phyloP scores from a whole-genome alignment of 1,140 invertebrate genomes.

The Polyergus mexicanus region DNA sequence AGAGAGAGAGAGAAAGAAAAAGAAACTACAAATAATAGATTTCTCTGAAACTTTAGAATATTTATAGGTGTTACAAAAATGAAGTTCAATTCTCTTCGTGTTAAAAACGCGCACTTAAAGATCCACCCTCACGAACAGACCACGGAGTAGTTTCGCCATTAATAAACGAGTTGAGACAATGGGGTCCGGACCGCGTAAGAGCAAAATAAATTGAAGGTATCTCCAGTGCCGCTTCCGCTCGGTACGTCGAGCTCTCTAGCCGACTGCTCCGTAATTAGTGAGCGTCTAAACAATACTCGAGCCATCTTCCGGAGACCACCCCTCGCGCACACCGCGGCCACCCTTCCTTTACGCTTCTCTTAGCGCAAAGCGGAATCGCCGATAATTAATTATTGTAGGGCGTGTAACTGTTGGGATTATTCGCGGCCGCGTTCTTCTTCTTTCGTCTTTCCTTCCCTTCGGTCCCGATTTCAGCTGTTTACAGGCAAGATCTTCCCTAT shows the following conservation, averaged over 20 bases:
- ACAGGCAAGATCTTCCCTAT: constrained; percentile 4
- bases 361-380: constrained; percentile 32
- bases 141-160: constrained; percentile 11
- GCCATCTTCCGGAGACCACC: neutral
- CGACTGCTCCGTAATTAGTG: constrained; percentile 60
- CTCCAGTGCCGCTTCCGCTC: constrained; percentile 39
- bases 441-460: neutral
- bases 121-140: constrained; percentile 29
- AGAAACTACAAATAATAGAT: neutral
- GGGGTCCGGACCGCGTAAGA: constrained; percentile 42
- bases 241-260: constrained; percentile 14
- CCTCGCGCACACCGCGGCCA: neutral
- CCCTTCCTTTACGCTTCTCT: constrained; percentile 43
- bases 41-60: neutral
- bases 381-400: constrained; percentile 69
- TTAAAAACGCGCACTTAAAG: constrained; percentile 36
- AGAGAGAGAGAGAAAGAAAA: too few relatives aligned
- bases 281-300: constrained; percentile 53
- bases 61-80: neutral
- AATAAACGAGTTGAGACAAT: constrained; percentile 59
- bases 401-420: constrained; percentile 54
- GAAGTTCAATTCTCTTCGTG: neutral
- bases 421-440: constrained; percentile 40
- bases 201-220: constrained; percentile 60
- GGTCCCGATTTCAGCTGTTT: constrained; percentile 40